Percentiles rank a stretch among this genome's conserved stretches.
Conservation (phyloP, 2,888 invertebrate species). For the Synanthedon myopaeformis region DNA sequence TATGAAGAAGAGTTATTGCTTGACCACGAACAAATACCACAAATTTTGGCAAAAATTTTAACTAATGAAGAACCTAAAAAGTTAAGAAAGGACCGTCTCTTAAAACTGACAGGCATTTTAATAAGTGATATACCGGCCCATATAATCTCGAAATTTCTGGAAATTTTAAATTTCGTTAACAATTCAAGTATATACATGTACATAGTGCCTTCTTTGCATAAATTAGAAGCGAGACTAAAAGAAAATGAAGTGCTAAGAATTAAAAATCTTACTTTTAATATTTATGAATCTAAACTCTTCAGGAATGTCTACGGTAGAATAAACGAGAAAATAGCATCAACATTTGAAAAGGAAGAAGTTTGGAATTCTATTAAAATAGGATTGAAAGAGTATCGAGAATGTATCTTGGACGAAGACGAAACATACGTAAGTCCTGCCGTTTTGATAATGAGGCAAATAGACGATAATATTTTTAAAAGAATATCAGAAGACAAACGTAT, state of each 20-base stretch:
- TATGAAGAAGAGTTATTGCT: constrained; percentile 72
- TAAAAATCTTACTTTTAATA: constrained; percentile 38
- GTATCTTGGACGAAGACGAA: constrained; percentile 42
- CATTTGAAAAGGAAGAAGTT: constrained; percentile 47
- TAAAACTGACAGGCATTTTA: constrained; percentile 41
- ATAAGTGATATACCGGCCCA: constrained; percentile 49
- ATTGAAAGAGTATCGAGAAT: constrained; percentile 64
- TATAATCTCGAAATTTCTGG: constrained; percentile 56
- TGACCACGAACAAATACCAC: constrained; percentile 75
- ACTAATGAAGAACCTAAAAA: constrained; percentile 61
- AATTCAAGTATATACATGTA: constrained; percentile 49
- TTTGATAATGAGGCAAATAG: constrained; percentile 69
- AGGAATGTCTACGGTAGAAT: constrained; percentile 68
- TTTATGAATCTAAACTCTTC: constrained; percentile 66
- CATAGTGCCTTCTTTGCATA: constrained; percentile 34
- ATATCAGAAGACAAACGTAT: constrained; percentile 57
- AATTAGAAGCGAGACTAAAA: constrained; percentile 29
- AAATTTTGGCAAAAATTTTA: constrained; percentile 73
- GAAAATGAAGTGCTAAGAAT: constrained; percentile 20
- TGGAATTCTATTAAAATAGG: constrained; percentile 72
- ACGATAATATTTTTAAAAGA: constrained; percentile 63
- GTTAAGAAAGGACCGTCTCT: constrained; percentile 44
- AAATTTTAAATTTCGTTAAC: constrained; percentile 54
- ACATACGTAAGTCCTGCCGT: constrained; percentile 48
- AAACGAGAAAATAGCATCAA: constrained; percentile 55